Base-by-base conservation (phyloP, 2,797 vertebrate genomes). In the Smutsia gigantea region DNA sequence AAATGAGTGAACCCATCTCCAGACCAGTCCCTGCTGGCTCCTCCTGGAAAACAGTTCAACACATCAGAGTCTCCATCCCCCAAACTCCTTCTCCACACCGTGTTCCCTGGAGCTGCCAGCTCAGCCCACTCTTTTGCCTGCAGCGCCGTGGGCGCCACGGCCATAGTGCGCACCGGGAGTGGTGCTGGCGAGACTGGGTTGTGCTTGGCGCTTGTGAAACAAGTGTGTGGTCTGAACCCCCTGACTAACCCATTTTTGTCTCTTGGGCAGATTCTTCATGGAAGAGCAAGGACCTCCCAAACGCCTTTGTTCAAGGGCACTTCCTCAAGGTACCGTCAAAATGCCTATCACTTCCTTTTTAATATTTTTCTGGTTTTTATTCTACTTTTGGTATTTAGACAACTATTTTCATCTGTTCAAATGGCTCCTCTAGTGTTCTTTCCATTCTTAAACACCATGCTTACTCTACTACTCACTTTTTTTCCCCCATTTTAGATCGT, bases 61-160 rank as follows among this genome's bases (percentile, higher is more conserved):
- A 0, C 3, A 0, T 18, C 3, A 0, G 2, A 18, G n/a, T 53
- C 14, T n/a, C 5, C 37, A 42, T 23, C 6, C 13, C 37, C 63
- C 34, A 25, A 29, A 13, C 34, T 5, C 46, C 37, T 25, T 21
- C 19, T 19, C 34, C 21, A 29, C 29, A 9, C 42, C 4, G n/a
- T 2, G 1, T 25, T 27, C 68, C 21, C 11, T 5, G 37, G 37
- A n/a, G n/a, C 42, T 31, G 42, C 42, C 29, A 34, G 42, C 42
- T 12, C 13, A 21, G 12, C 25, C 1, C 19, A 15, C 31, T 34
- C 39, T 31, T 42, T 42, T 57, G 37, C 39, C 34, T n/a, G n/a
- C n/a, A n/a, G 34, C 37, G 15, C 0, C 2, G 10, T 31, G 49
- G 1, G 2, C 27, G 7, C 25, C 31, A 2, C 39, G 31, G 68